Evolutionary conservation across 2,888 invertebrate genomes (phyloP), one percentile per base, ranked within the genome.

Genomic region (Calameuta idolon): DNA sequence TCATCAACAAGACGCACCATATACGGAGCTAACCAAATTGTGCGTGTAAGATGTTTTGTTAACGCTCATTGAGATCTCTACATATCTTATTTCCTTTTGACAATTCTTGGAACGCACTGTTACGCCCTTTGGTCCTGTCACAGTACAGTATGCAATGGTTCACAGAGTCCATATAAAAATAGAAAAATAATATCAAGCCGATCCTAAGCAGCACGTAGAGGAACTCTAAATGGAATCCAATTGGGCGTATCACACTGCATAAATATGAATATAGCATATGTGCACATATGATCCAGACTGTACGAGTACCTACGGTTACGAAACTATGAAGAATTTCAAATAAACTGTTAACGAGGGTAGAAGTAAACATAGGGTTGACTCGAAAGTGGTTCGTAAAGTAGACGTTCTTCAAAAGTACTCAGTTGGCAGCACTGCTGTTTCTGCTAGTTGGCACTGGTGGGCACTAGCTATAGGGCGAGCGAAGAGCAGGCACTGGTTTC

Each of bases 1-100:
- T 77, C 77, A 75, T 77, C 75, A 75, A 74, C 30, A 69, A 74
- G 75, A 34, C 31, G 40, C 69, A 30, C 77, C 77, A 71, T 77
- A 69, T 77, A 77, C 71, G 77, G 75, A 23, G 23, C 75, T 69
- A 40, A 69, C 69, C n/a, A 35, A 76, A 69, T 35, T 3, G 37
- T 68, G 12, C 34, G 30, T 55, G 55, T 37, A 30, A 37, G 75
- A 75, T 33, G 34, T 12, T 40, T 69, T 75, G 34, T 35, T 77
- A 77, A 74, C 77, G 68, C 23, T 55, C 55, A 55, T 55, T 55
- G 55, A 15, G 23, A 55, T 55, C 55, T 15, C 55, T 23, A 2
- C 23, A 9, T 55, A 23, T 55, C 23, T 55, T 23, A 55, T 55
- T 55, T 55, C 55, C 55, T 55, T 55, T 23, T 55, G 55, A 55